Conservation (phyloP, 1,140 invertebrate species). For the Drosophila fuyamai region DNA sequence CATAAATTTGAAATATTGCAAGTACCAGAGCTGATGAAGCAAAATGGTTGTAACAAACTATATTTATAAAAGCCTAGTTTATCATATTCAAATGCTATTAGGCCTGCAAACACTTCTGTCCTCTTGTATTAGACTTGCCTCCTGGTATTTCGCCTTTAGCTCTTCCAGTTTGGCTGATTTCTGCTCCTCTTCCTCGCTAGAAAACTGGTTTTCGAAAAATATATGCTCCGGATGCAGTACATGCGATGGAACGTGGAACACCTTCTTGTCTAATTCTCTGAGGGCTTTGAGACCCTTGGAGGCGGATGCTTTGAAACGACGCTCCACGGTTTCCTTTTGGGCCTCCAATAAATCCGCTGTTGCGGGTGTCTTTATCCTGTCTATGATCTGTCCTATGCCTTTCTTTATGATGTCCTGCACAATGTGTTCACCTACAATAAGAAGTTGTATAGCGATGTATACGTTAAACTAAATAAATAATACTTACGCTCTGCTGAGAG, state of each 20-base stretch:
- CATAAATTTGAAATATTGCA: too few relatives aligned
- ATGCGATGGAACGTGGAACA: conserved; percentile 5
- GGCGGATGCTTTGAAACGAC: background rate
- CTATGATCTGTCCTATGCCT: background rate
- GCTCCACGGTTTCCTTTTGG: background rate
- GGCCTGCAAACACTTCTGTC: too few relatives aligned
- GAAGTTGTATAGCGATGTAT: background rate
- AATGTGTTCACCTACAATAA: background rate
- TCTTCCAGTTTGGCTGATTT: background rate
- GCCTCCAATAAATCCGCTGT: conserved; percentile 3
- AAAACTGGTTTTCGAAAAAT: conserved; percentile 3
- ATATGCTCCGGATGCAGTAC: conserved; percentile 4
- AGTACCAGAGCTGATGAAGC: too few relatives aligned
- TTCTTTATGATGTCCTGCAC: conserved; percentile 4
- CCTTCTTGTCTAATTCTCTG: background rate
- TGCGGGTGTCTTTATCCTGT: conserved; percentile 2
- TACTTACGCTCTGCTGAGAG: conserved; percentile 3
- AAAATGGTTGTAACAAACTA: too few relatives aligned
- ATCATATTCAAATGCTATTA: too few relatives aligned
- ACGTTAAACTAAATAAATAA: too few relatives aligned
- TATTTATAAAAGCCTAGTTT: too few relatives aligned
- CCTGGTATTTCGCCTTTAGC: conserved; percentile 1
- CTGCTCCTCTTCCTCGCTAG: conserved; percentile 4
- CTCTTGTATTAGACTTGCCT: background rate
- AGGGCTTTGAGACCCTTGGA: background rate